Evolutionary conservation across 2,797 vertebrate species (phyloP).

Genomic region (Carcharodon carcharias): DNA sequence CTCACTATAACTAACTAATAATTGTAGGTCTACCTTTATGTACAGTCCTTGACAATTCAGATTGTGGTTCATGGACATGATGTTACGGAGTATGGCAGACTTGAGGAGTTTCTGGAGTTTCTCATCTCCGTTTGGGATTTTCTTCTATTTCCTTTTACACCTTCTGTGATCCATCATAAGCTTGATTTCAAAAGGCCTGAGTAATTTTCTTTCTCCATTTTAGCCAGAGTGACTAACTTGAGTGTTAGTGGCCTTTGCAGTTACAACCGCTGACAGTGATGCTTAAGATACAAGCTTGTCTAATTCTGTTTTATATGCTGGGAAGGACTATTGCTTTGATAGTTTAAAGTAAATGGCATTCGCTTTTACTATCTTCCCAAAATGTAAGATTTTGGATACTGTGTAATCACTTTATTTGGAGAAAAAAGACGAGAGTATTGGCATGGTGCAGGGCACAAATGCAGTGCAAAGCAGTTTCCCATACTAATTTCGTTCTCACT

Average conservation of each 20-base stretch:
- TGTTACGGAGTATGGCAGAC: neutral
- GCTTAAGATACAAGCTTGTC: neutral
- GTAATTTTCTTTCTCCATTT: neutral
- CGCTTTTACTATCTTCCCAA: neutral
- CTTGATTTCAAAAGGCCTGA: neutral
- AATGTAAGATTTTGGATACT: neutral
- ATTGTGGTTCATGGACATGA: neutral
- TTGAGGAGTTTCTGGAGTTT: neutral
- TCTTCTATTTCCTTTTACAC: neutral
- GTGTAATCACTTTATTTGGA: neutral
- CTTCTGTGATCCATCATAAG: neutral
- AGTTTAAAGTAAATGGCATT: neutral
- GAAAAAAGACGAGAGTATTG: neutral
- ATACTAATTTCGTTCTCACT: neutral
- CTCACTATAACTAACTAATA: neutral
- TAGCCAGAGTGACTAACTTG: neutral
- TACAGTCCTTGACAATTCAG: neutral
- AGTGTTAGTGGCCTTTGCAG: neutral
- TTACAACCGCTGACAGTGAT: neutral
- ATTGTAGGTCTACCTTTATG: neutral
- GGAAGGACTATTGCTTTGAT: neutral
- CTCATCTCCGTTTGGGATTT: neutral
- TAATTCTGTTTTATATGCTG: no score
- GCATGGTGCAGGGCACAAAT: neutral
- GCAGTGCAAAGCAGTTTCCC: neutral